Base-by-base conservation (phyloP, 2,113 vertebrate genomes). In the Ahaetulla prasina region DNA sequence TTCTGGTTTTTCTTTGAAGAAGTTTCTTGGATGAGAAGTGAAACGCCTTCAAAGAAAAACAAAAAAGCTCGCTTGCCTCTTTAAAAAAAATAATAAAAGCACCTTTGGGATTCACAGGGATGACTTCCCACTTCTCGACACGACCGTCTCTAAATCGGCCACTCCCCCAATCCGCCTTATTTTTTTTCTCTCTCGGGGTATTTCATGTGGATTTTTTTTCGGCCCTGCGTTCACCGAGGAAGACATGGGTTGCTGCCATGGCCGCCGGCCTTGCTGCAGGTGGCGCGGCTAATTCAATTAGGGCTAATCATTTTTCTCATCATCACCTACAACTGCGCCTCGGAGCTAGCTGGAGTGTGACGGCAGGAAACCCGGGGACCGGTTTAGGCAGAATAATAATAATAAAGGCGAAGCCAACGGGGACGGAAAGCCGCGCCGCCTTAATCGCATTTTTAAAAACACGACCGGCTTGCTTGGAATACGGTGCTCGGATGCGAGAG, bases 261-360 rank as follows among this genome's bases (percentile, higher is more conserved):
- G 68, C 43, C 49, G 53, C 43, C n/a, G 35, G 23, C 8, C 35
- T 88, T 30, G 90, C 92, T 84, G 90, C 92, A 85, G 90, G 90
- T 85, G 90, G 89, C 49, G 90, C 87, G 35, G 23, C 92, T 89
- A 85, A 45, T 39, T 87, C 0, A 88, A n/a, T 2, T 22, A 52
- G 3, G 52, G 1, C 7, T 30, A 68, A 8, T 92, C 20, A 85
- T 45, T 49, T 11, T 52, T 49, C 87, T 63, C 49, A 16, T 63
- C 50, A 85, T 88, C 90, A 63, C 47, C 53, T n/a, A 25, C 93
- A 91, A 85, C 87, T 85, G 90, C 45, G 87, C 60, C 92, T 85
- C 87, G 12, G 45, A 20, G 43, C 47, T 63, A 89, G n/a, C 87
- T 85, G 68, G 89, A 35, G 50, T 12, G 27, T 30, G 92, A 22